These are phyloP conservation scores for Nomia melanderi DNA, from an alignment of 1,140 invertebrate genomes.

Conservation along the genomic window DNA sequence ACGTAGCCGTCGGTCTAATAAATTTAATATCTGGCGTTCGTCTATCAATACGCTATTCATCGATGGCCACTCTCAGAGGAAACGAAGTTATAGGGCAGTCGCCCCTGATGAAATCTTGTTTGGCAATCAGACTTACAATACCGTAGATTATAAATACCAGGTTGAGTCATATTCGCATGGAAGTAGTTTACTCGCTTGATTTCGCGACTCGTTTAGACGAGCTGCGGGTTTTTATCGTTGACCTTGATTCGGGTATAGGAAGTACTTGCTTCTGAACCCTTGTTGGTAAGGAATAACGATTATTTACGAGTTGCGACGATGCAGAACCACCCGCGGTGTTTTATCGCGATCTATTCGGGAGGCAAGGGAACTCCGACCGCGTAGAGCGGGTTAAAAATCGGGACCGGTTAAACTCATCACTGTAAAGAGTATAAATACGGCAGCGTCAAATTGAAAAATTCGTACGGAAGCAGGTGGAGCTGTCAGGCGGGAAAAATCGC, in stretches of 20 bases:
- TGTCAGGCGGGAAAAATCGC: slow-evolving; percentile 43
- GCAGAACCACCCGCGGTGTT: neutral
- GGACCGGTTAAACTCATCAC: neutral
- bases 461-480: slow-evolving; percentile 24
- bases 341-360: neutral
- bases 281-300: no score
- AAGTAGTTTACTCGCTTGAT: no score
- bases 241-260: no score
- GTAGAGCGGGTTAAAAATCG: neutral
- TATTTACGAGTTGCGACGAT: no score
- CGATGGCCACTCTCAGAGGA: neutral
- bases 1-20: neutral
- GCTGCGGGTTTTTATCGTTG: no score
- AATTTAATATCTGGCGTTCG: slow-evolving; percentile 1
- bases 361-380: neutral
- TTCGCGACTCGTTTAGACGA: no score
- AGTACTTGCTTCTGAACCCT: no score
- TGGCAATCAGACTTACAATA: no score
- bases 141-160: no score
- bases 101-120: neutral
- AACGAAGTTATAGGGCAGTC: neutral
- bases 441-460: slow-evolving; percentile 39
- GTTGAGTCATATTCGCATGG: no score
- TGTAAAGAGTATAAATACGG: neutral
- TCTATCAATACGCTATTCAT: neutral